Base-by-base conservation (phyloP, 2,888 invertebrate genomes). In the Chloroclystis v-ata region DNA sequence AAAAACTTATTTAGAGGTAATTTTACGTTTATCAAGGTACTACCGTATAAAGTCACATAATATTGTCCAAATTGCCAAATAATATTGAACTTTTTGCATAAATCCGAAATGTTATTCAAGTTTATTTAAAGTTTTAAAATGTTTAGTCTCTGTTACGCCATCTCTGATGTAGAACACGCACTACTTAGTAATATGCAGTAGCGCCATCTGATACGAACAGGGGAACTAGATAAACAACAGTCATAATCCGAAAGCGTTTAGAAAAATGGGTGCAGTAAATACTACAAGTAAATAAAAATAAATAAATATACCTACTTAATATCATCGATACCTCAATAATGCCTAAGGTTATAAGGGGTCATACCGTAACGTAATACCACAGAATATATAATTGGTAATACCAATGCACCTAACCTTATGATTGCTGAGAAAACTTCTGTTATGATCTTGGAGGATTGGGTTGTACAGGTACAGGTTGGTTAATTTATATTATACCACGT, bases 271-370 rank as follows among this genome's bases (percentile, higher is more conserved):
- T 0, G 89, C 90, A 0, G 66, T 75, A 0, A 94, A 93, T 63
- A 91, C 91, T 78, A 82, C 80, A 1, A 94, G 93, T 62, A n/a
- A n/a, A n/a, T n/a, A n/a, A 71, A 91, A 10, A 84, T 89, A 0
- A 89, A 78, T 63, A 82, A 89, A 2, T 92, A 92, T 60, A 93
- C 82, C 0, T 60, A 2, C 66, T 93, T 0, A 84, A 95, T 41
- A 94, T 95, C 0, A 91, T 91, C 1, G 95, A 95, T 68, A 92
- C 93, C 0, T 94, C 94, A 4, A 91, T 96, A 28, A 95, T 95
- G 94, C 96, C 95, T 0, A 81, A 77, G 0, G 90, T 95, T 20
- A 84, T 92, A 0, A 92, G 94, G 52, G 94, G 93, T n/a, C n/a
- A n/a, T n/a, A n/a, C n/a, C n/a, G n/a, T n/a, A n/a, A n/a, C n/a